A percentile compares a stretch with the other conserved stretches of the same genome.
phyloP scores from a whole-genome alignment of 1,140 invertebrate genomes.

The Megathymus violae region DNA sequence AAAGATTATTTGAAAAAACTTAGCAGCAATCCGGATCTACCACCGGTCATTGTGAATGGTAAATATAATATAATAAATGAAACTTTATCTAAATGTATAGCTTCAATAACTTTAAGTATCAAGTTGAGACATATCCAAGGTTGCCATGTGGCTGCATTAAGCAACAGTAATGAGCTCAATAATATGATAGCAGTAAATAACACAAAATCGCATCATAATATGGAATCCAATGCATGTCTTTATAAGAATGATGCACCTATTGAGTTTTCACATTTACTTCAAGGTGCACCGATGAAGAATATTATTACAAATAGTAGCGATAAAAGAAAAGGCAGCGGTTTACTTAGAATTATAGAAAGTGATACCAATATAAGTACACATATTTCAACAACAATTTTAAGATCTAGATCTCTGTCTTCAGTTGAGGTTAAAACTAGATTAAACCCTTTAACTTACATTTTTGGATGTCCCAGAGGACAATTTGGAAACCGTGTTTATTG shows the following conservation, averaged over 20 bases:
- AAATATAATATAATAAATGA: conserved; percentile 57
- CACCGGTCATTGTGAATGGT: conserved; percentile 38
- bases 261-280: background rate
- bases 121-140: conserved; percentile 44
- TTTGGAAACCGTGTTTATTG: conserved; percentile 57
- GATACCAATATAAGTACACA: conserved; percentile 37
- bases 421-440: conserved; percentile 32
- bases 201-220: background rate
- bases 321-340: background rate
- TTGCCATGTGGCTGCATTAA: background rate
- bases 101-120: conserved; percentile 53
- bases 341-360: conserved; percentile 34
- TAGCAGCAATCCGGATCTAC: conserved; percentile 20
- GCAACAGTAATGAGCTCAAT: background rate
- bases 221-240: background rate
- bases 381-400: conserved; percentile 27
- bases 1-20: conserved; percentile 55
- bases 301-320: background rate
- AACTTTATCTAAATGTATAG: conserved; percentile 49
- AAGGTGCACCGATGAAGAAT: background rate
- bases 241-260: background rate
- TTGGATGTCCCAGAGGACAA: conserved; percentile 46
- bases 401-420: conserved; percentile 45
- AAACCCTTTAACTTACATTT: conserved; percentile 59
- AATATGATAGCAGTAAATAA: conserved; percentile 3